Base-by-base conservation (phyloP, 2,797 vertebrate species). In the Mareca strepera region DNA sequence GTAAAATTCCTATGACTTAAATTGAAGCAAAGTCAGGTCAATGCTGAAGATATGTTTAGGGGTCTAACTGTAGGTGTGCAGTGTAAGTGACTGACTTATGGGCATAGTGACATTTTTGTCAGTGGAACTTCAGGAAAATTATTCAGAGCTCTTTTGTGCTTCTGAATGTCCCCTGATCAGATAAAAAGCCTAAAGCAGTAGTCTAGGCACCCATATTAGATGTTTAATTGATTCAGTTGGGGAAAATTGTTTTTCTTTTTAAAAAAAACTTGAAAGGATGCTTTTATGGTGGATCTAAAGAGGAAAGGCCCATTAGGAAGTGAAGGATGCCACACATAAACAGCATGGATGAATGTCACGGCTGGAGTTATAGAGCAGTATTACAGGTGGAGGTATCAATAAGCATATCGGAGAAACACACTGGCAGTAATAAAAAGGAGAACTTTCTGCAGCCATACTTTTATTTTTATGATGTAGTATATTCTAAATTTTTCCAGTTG, bases 221-320 rank as follows among this genome's bases (percentile, higher is more conserved):
- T 6, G 6, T 86, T 94, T 95, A 94, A 90, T 93, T 90, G 92
- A 90, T 92, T 95, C 85, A 73, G 50, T 90, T 78, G 58, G 41
- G 88, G 74, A 12, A 84, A 93, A 92, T 88, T 76, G 67, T 92
- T 94, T 96, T 82, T 33, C n/a, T 87, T 62, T 83, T 93, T 86
- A 92, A 86, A 94, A 93, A 72, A 88, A 86, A 86, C 82, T 86
- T 91, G 63, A 82, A 89, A 94, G 59, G 48, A 78, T 87, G 58
- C 26, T 93, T 88, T 86, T 88, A 90, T 92, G 50, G 88, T 72
- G 37, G n/a, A 92, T 93, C 69, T 85, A 91, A 94, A 91, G 75
- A 89, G 64, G 50, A 75, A 93, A 83, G 52, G 67, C 28, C 72
- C 28, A 25, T 60, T 83, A 72, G 29, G 55, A 82, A 93, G 68